Base-by-base conservation (phyloP, 2,113 vertebrate genomes). In the Vulpes lagopus region DNA sequence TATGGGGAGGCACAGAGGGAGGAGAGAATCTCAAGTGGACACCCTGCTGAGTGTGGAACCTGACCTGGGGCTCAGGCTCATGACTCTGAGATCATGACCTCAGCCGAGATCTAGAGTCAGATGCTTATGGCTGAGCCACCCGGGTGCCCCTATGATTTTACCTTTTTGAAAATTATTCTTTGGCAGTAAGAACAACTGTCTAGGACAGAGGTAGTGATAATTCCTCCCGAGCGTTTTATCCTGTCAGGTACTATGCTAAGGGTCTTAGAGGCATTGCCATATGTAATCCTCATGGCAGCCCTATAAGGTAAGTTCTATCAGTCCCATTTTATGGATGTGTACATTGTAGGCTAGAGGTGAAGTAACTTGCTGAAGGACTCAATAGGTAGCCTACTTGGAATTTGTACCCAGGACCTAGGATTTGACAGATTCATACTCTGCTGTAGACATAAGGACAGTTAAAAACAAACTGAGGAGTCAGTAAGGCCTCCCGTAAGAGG, bases 111-210 rank as follows among this genome's bases (percentile, higher is more conserved):
- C 65, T n/a, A 67, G 32, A 69, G 65, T n/a, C 32, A n/a, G 65
- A n/a, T 8, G n/a, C 65, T 67, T 67, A 17, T 8, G n/a, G n/a
- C 32, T 69, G 67, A 69, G 67, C 32, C 8, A 20, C 67, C 32
- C 67, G 35, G 67, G 67, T 35, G 32, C 67, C 67, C 62, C 32
- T 64, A 84, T 62, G 57, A 73, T 32, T 65, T 85, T 81, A 76
- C 59, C 85, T 86, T 74, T 90, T 78, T 11, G 57, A 93, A 67
- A 92, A 73, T 67, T 65, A 55, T 16, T 27, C n/a, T 90, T 89
- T 73, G 67, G 23, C 15, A 74, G 64, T 35, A 59, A 55, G 76
- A 25, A 69, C 60, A 62, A 83, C 27, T n/a, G 25, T 53, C 73
- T 89, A 6, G 55, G 53, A 60, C 43, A 87, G 53, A 96, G 53